These are phyloP conservation scores for Amblyraja radiata DNA, from an alignment of 2,797 vertebrate genomes.

Conservation along the genomic window DNA sequence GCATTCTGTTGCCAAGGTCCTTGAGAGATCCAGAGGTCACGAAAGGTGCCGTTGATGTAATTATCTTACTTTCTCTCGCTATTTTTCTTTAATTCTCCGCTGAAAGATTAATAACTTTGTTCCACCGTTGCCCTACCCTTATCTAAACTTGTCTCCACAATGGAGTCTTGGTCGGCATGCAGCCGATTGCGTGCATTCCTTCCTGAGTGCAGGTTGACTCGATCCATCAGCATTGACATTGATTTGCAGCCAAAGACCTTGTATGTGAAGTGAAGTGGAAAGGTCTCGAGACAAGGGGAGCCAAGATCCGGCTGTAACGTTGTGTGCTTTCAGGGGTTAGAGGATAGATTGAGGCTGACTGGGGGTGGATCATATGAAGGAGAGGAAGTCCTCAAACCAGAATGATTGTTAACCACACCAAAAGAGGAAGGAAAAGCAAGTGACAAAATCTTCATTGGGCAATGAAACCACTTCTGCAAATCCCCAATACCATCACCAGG, in stretches of 20 bases:
- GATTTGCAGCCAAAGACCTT: background rate
- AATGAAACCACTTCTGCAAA: background rate
- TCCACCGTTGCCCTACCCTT: background rate
- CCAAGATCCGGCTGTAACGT: background rate
- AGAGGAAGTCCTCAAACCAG: background rate
- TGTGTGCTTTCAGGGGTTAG: background rate
- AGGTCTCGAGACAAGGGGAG: background rate
- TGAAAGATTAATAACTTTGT: background rate
- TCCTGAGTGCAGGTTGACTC: background rate
- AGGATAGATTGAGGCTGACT: background rate
- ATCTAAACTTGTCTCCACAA: background rate
- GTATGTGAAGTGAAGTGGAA: background rate
- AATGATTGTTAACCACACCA: background rate
- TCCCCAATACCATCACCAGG: background rate
- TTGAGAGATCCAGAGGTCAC: too few relatives aligned
- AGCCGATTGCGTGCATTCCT: background rate
- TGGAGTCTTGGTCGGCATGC: background rate
- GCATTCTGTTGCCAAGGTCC: too few relatives aligned
- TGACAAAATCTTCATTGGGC: background rate
- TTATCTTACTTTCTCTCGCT: too few relatives aligned
- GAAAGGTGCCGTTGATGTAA: too few relatives aligned
- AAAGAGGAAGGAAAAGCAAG: constrained; percentile 14
- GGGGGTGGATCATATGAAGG: background rate
- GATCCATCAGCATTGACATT: background rate
- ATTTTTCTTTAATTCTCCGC: background rate